A percentile compares a stretch with the other conserved stretches of the same genome.
Evolutionary conservation across 2,888 invertebrate species (phyloP).

Genomic region (Apamea monoglypha): DNA sequence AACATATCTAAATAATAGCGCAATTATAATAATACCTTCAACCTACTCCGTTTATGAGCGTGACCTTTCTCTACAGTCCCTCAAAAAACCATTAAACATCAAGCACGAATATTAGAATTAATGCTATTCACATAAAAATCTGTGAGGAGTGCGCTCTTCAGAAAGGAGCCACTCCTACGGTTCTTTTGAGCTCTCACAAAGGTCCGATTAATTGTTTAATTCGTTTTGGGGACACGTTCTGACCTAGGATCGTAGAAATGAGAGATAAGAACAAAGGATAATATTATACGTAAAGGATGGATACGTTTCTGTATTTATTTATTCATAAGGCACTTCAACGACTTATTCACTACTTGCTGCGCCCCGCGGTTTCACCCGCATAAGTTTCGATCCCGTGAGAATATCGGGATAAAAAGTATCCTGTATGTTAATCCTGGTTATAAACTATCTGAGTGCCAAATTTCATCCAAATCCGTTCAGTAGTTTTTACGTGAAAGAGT

Average conservation of each 20-base stretch:
- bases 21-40: slow-evolving; percentile 5
- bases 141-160: slow-evolving; percentile 48
- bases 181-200: slow-evolving; percentile 69
- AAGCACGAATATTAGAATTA: slow-evolving; percentile 62
- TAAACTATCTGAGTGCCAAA: too few relatives aligned
- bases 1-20: not conserved
- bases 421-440: too few relatives aligned
- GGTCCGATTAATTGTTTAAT: slow-evolving; percentile 76
- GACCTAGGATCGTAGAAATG: not conserved
- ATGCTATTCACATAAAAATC: slow-evolving; percentile 64
- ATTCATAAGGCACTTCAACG: too few relatives aligned
- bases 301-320: not conserved
- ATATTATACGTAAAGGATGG: too few relatives aligned
- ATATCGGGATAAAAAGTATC: too few relatives aligned
- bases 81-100: slow-evolving; percentile 38
- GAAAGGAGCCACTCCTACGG: slow-evolving; percentile 61
- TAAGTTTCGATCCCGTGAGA: too few relatives aligned
- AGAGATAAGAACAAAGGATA: too few relatives aligned
- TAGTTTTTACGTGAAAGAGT: too few relatives aligned
- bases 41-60: not conserved
- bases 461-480: too few relatives aligned
- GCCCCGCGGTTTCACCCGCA: too few relatives aligned
- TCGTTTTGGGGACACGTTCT: slow-evolving; percentile 68
- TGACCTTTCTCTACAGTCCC: slow-evolving; percentile 20
- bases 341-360: too few relatives aligned